These are phyloP conservation scores for Macrostomum cliftonense DNA, from an alignment of 2,888 invertebrate genomes.

Conservation along the genomic window DNA sequence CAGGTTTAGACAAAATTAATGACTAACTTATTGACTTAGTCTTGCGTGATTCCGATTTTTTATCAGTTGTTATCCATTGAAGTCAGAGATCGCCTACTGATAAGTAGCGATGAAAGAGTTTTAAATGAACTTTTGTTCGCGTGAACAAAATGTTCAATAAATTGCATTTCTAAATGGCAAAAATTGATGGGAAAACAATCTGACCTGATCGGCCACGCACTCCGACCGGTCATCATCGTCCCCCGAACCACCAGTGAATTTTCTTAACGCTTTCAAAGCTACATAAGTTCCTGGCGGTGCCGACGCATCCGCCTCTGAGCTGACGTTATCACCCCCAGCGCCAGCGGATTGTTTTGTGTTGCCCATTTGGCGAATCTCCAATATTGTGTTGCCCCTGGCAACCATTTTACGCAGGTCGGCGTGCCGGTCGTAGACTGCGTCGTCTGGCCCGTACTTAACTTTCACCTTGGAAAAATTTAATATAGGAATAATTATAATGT, in stretches of 20 bases:
- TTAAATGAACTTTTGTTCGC: too few relatives aligned
- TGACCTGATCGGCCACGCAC: neutral
- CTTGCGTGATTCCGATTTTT: too few relatives aligned
- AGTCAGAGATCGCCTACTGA: too few relatives aligned
- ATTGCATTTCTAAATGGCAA: too few relatives aligned
- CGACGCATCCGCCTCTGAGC: constrained; percentile 18
- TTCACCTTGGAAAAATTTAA: constrained; percentile 30
- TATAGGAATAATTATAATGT: too few relatives aligned
- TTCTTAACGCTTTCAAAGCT: constrained; percentile 37
- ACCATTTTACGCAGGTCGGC: constrained; percentile 31
- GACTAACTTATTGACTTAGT: neutral
- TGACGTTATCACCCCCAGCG: too few relatives aligned
- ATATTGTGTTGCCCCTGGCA: constrained; percentile 37
- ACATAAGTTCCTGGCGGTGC: constrained; percentile 17
- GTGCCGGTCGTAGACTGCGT: constrained; percentile 31
- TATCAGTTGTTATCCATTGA: too few relatives aligned
- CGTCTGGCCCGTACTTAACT: constrained; percentile 31
- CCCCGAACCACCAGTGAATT: constrained; percentile 40
- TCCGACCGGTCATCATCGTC: constrained; percentile 39
- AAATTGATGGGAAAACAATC: too few relatives aligned
- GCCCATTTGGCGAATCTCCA: constrained; percentile 15
- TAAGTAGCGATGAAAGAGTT: too few relatives aligned
- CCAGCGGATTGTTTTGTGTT: too few relatives aligned
- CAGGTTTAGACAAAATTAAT: neutral
- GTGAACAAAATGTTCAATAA: too few relatives aligned